Evolutionary conservation across 1,140 invertebrate genomes (phyloP), one percentile per base, ranked within the genome.

Genomic region (Ips nitidus): DNA sequence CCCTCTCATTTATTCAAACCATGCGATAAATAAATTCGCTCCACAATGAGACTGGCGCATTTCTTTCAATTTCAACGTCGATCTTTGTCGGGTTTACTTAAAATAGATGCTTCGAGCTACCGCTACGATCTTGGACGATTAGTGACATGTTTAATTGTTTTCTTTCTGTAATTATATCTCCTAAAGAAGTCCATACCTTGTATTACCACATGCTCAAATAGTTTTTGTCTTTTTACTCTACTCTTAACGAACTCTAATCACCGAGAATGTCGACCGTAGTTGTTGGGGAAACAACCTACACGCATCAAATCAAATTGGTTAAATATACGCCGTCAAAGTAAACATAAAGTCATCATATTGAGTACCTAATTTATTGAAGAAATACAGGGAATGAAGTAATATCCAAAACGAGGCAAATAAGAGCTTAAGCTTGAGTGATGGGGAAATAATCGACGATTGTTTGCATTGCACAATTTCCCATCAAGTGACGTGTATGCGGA

Each of bases 401-500:
- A 69, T 69, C 59, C 57, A 69, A 41, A 69, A 69, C 58, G 60
- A 59, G 50, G 59, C 67, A 69, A 69, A 62, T 62, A 69, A 69
- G 67, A 62, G 47, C 59, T 63, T 64, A 61, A 69, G 60, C 66
- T 38, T 69, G 60, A 64, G 52, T 65, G 57, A 70, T 64, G 61
- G 69, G 57, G 63, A 70, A 70, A 70, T 70, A 43, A 70, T 62
- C 57, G 68, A 57, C 68, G 68, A 70, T 70, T 70, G 69, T 70
- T 70, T 70, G 69, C 69, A 66, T 61, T 65, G 69, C 61, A 61
- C 69, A 65, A 70, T 70, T 70, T 66, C 62, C 69, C 62, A 70
- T 65, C 62, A 55, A 66, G 69, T 70, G 69, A 70, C 69, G 56
- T 70, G 69, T 70, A 70, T 66, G 69, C 69, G 69, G 69, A 70